Conservation (phyloP, 2,113 vertebrate genomes). For the Megaleporinus macrocephalus region DNA sequence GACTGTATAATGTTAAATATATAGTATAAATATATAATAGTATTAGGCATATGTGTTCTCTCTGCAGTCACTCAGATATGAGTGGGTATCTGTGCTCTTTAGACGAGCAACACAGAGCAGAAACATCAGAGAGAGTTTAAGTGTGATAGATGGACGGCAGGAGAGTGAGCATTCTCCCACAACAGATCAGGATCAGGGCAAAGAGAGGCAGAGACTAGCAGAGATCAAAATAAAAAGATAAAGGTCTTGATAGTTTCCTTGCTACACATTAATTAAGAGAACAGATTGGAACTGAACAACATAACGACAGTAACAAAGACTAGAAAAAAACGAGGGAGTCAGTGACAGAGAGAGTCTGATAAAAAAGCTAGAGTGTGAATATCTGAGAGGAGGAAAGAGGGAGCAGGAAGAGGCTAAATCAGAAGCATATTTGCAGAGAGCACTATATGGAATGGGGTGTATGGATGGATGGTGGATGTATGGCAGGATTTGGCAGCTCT, state of each 20-base stretch:
- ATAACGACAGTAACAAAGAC: not conserved
- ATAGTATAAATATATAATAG: no score
- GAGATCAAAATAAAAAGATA: not conserved
- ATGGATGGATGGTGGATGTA: constrained; percentile 56
- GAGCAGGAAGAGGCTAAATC: constrained; percentile 65
- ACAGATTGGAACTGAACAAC: not conserved
- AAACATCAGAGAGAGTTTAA: not conserved
- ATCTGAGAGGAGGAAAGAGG: not conserved
- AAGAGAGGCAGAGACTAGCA: not conserved
- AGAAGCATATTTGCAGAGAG: constrained; percentile 66
- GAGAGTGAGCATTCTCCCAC: not conserved
- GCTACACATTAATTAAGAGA: not conserved
- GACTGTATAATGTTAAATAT: no score
- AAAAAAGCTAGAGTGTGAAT: not conserved
- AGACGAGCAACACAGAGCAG: not conserved
- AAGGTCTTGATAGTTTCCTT: not conserved
- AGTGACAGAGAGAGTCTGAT: not conserved
- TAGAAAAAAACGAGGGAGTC: constrained; percentile 11
- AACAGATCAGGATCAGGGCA: not conserved
- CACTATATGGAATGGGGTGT: constrained; percentile 49
- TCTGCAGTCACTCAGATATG: no score
- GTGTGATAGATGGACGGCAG: not conserved
- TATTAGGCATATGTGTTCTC: no score
- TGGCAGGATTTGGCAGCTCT: constrained; percentile 49
- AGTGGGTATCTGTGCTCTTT: not conserved